Conservation (phyloP, 2,888 invertebrate genomes). For the Hetaerina titia region DNA sequence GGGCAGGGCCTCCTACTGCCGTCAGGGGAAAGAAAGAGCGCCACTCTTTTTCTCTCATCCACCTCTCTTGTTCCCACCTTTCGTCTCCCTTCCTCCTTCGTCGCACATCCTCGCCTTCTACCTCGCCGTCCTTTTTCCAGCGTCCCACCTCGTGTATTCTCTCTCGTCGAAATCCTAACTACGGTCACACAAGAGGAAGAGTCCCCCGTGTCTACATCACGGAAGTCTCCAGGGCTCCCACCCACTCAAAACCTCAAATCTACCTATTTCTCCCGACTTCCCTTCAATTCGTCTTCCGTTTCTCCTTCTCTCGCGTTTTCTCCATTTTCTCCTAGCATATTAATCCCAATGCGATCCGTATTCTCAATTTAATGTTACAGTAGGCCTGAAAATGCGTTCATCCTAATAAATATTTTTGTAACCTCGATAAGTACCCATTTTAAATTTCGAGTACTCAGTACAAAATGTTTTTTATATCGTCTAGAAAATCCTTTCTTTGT, state of each 20-base stretch:
- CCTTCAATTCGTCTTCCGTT: not conserved
- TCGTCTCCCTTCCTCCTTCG: not conserved
- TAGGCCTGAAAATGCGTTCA: no score
- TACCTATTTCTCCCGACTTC: not conserved
- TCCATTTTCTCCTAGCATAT: not conserved
- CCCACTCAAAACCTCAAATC: not conserved
- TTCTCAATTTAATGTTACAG: no score
- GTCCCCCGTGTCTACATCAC: not conserved
- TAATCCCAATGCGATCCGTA: no score
- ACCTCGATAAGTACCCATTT: no score
- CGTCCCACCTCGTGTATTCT: not conserved
- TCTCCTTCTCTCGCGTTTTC: not conserved
- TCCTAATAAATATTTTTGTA: no score
- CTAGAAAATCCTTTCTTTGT: no score
- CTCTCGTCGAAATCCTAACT: not conserved
- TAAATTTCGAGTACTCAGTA: no score
- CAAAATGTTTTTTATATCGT: no score
- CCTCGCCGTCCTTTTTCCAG: not conserved
- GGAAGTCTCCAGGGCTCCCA: not conserved
- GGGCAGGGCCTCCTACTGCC: slow-evolving; percentile 47
- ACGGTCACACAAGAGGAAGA: not conserved
- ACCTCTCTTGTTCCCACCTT: not conserved
- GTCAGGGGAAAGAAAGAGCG: not conserved
- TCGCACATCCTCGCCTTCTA: not conserved
- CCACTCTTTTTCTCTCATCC: not conserved